phyloP scores from a whole-genome alignment of 2,888 invertebrate species.

The Andrena hattorfiana region DNA sequence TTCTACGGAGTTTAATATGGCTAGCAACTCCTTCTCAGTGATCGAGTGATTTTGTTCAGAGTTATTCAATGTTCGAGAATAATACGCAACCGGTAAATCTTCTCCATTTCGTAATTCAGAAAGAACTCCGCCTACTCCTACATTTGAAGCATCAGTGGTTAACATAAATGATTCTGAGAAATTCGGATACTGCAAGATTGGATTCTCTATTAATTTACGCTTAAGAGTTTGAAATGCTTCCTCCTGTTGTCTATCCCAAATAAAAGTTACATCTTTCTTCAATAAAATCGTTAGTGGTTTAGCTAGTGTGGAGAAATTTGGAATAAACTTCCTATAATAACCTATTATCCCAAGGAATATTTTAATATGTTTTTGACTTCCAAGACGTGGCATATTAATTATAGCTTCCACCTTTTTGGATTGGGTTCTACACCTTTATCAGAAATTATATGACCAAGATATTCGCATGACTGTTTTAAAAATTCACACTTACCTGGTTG shows the following conservation, averaged over 20 bases:
- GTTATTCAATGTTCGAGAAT: conserved; percentile 14
- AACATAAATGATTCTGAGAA: conserved; percentile 12
- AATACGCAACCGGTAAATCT: conserved; percentile 28
- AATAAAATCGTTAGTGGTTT: conserved; percentile 40
- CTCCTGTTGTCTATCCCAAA: conserved; percentile 16
- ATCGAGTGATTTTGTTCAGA: conserved; percentile 31
- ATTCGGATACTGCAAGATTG: conserved; percentile 18
- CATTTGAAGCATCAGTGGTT: conserved; percentile 20
- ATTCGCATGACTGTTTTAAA: too few species aligned
- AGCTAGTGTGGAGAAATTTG: conserved; percentile 40
- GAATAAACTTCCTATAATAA: conserved; percentile 49
- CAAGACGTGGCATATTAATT: too few species aligned
- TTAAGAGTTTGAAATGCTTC: conserved; percentile 4
- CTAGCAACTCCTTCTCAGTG: conserved; percentile 20
- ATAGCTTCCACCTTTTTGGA: too few species aligned
- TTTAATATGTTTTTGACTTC: conserved; percentile 39
- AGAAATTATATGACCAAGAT: too few species aligned
- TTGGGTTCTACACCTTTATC: too few species aligned
- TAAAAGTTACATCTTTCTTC: conserved; percentile 36
- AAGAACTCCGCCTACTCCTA: conserved; percentile 12
- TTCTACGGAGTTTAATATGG: conserved; percentile 11
- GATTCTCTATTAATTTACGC: conserved; percentile 6
- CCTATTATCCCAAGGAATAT: conserved; percentile 13
- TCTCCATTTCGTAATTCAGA: background rate
- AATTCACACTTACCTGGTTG: too few species aligned